A percentile compares a stretch with the other conserved stretches of the same genome.
These are phyloP conservation scores for Vulpes lagopus DNA, from an alignment of 2,113 vertebrate species.

Conservation along the genomic window DNA sequence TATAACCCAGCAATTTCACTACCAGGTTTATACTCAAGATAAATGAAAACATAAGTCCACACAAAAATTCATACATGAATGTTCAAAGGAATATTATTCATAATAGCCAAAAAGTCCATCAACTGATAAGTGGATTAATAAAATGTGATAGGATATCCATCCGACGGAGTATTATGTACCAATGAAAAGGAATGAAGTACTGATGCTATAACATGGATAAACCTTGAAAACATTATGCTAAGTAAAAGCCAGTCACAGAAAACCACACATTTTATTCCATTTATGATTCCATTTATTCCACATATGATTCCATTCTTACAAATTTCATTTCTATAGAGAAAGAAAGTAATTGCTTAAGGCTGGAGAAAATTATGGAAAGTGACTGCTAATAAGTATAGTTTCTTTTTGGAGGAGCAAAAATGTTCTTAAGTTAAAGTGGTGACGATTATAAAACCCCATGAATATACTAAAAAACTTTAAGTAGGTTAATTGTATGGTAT, in stretches of 20 bases:
- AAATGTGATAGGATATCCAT: not conserved
- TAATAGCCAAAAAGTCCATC: conserved; percentile 7
- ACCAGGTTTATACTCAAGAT: conserved; percentile 21
- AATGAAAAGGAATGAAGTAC: conserved; percentile 34
- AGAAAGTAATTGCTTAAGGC: conserved; percentile 7
- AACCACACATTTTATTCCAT: not conserved
- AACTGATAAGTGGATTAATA: conserved; percentile 4
- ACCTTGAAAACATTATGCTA: conserved; percentile 3
- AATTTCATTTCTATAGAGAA: not conserved
- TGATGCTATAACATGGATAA: not conserved
- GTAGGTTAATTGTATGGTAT: not conserved
- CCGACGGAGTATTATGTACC: not conserved
- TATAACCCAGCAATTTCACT: not conserved
- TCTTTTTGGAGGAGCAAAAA: not conserved
- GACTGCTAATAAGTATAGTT: not conserved
- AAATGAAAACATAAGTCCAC: conserved; percentile 36
- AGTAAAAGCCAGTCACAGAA: conserved; percentile 25
- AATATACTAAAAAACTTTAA: conserved; percentile 27
- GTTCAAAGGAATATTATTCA: conserved; percentile 3
- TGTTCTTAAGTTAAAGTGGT: conserved; percentile 29
- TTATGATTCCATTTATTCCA: no score
- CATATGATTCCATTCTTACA: not conserved
- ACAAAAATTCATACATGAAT: conserved; percentile 15
- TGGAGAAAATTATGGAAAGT: not conserved
- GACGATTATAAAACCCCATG: not conserved